Conservation (phyloP, 2,888 invertebrate genomes). For the Lampropteryx suffumata region DNA sequence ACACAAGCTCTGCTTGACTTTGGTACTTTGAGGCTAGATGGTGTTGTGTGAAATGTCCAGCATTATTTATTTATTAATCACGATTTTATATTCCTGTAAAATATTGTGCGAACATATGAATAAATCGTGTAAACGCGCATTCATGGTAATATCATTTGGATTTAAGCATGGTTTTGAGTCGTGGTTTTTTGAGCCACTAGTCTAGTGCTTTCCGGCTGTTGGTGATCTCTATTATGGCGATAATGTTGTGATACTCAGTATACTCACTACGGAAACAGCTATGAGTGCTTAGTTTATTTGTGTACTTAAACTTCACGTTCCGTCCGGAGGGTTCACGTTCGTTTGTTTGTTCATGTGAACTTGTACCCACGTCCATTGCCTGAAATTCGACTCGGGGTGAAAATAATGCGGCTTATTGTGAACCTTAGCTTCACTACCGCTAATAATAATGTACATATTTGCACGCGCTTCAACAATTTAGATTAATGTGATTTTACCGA, state of each 20-base stretch:
- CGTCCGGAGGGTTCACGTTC: constrained; percentile 40
- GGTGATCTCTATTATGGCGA: too few species aligned
- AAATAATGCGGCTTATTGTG: constrained; percentile 41
- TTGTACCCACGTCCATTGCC: constrained; percentile 40
- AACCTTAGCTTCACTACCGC: constrained; percentile 40
- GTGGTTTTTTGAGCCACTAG: too few species aligned
- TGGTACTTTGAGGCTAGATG: too few species aligned
- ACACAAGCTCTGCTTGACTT: too few species aligned
- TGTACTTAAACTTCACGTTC: constrained; percentile 35
- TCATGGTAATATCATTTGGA: too few species aligned
- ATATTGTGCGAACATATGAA: too few species aligned
- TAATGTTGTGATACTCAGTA: neutral
- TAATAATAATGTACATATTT: constrained; percentile 30
- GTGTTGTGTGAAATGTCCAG: too few species aligned
- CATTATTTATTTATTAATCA: too few species aligned
- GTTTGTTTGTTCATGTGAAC: constrained; percentile 59
- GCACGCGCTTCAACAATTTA: constrained; percentile 21
- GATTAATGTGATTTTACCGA: constrained; percentile 18
- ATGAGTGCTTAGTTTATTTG: constrained; percentile 27
- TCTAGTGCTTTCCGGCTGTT: too few species aligned
- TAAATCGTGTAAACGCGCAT: too few species aligned
- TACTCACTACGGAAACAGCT: neutral
- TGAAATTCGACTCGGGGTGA: constrained; percentile 37
- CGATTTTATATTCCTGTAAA: too few species aligned
- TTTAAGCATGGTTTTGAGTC: too few species aligned